Conservation (phyloP, 2,113 vertebrate species). For the Manacus vitellinus region DNA sequence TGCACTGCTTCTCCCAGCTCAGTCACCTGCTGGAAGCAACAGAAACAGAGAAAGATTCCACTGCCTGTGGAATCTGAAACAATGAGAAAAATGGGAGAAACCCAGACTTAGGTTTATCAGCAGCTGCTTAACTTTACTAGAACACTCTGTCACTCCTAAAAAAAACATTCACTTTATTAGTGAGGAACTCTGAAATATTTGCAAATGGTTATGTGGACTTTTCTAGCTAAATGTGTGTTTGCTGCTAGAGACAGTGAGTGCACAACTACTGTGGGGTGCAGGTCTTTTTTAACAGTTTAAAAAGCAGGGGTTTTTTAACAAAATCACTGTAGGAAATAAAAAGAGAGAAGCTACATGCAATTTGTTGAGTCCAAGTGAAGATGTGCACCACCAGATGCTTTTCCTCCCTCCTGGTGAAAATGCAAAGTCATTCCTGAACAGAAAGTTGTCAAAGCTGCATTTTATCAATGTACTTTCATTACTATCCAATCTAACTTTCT, state of each 20-base stretch:
- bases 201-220: background rate
- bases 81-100: background rate
- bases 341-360: background rate
- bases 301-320: background rate
- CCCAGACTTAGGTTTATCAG: background rate
- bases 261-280: background rate
- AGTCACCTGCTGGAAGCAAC: background rate
- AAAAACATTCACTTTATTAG: background rate
- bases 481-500: background rate
- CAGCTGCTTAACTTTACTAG: background rate
- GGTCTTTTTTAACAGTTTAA: background rate
- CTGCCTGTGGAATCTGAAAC: background rate
- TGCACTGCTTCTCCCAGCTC: background rate
- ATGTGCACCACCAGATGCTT: background rate
- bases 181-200: background rate
- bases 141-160: background rate
- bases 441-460: background rate
- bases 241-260: background rate
- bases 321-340: background rate
- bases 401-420: background rate
- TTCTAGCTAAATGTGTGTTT: background rate
- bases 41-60: background rate
- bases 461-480: background rate
- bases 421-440: background rate
- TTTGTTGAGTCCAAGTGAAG: background rate